phyloP scores from a whole-genome alignment of 2,797 vertebrate species.

The Morelia viridis region DNA sequence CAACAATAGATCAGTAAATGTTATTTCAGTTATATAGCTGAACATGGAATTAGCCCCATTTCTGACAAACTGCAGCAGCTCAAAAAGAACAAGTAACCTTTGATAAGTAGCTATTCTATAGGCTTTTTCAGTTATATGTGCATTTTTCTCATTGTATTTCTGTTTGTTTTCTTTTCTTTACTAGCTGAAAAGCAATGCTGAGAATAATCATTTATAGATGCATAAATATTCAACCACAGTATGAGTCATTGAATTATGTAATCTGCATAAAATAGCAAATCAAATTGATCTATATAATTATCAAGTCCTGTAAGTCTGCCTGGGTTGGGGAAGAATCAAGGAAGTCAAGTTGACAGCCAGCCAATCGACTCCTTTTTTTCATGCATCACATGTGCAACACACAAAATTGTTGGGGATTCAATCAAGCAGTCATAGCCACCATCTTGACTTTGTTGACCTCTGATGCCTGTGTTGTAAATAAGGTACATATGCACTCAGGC shows the following conservation, averaged over 20 bases:
- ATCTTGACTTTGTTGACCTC: neutral
- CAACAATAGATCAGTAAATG: neutral
- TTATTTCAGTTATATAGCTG: neutral
- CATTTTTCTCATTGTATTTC: neutral
- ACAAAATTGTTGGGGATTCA: neutral
- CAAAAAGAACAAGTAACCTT: neutral
- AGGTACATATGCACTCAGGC: neutral
- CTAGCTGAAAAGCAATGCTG: neutral
- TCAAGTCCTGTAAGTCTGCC: constrained; percentile 14
- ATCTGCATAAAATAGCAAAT: accelerated
- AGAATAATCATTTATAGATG: constrained; percentile 16
- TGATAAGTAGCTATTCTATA: neutral
- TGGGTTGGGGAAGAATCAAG: neutral
- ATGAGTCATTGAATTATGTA: neutral
- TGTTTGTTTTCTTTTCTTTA: neutral
- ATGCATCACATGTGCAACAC: neutral
- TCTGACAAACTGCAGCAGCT: neutral
- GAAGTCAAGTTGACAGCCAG: neutral
- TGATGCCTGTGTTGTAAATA: neutral
- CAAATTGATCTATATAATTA: neutral
- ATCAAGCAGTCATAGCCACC: neutral
- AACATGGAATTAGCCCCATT: neutral
- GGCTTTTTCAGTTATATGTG: neutral
- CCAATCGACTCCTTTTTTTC: neutral
- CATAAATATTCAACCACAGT: neutral